phyloP scores from a whole-genome alignment of 35 echinoderm and acorn worm species.

The Ptychodera flava region DNA sequence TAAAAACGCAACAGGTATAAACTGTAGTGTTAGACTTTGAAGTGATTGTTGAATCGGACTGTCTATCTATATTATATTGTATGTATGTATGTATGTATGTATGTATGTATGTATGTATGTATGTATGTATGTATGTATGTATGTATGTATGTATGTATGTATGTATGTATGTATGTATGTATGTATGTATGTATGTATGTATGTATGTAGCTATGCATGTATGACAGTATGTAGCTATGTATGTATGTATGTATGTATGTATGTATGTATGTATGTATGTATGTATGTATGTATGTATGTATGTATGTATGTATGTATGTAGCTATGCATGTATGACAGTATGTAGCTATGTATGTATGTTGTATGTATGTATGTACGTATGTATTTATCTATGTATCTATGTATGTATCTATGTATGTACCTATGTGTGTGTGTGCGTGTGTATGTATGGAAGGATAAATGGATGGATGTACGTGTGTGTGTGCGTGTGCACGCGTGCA shows the following conservation, averaged over 20 bases:
- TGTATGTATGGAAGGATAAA: background rate
- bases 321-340: background rate
- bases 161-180: background rate
- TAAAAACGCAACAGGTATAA: too few relatives aligned
- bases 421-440: background rate
- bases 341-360: background rate
- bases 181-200: background rate
- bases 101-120: background rate
- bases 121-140: background rate
- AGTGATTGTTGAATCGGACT: too few relatives aligned
- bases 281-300: background rate
- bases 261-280: conserved; percentile 2
- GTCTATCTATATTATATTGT: too few relatives aligned
- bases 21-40: too few relatives aligned
- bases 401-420: background rate
- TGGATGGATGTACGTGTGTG: background rate
- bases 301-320: background rate
- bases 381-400: background rate
- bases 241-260: conserved; percentile 2
- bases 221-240: background rate
- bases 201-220: background rate
- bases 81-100: background rate
- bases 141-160: background rate
- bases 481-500: background rate
- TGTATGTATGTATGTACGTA: background rate